Base-by-base conservation (phyloP, 2,888 invertebrate genomes). In the Caenorhabditis macrosperma region DNA sequence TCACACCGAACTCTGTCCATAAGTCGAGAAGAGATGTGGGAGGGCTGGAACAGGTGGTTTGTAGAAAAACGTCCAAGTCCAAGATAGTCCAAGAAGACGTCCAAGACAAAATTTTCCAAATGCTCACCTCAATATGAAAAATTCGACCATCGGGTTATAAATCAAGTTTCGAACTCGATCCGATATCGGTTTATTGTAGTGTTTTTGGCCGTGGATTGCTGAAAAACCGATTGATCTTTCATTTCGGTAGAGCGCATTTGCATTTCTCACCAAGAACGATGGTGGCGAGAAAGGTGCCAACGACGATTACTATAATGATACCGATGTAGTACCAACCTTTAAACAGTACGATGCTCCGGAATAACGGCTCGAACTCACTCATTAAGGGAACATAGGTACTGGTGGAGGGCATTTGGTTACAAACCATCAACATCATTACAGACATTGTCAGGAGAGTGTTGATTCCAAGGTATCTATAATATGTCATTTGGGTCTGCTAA, bases 291-390 rank as follows among this genome's bases (percentile, higher is more conserved):
- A 91, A 91, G 1, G 92, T 92, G 22, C 92, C 92, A 15, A 91
- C 88, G 0, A 92, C 92, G 6, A 92, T 92, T 20, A 92, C 91
- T 30, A 91, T 91, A 52, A 92, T 92, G 33, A 92, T 91, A 10
- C 91, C 91, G 24, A 92, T 91, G 78, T 92, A 92, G 83, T 92
- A 92, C 81, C 92, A 87, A 75, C 92, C 92, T 92, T 87, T 28
- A 88, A 59, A 50, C 15, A 5, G n/a, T 17, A 30, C 17, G 26
- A 15, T 9, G 9, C 10, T 38, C 38, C 38, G 15, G 15, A 38
- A 38, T 38, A 5, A 5, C 38, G 38, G n/a, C n/a, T n/a, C 12
- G 3, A 44, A 77, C 90, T 87, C 82, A 91, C 92, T 91, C 85
- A 92, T 91, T 12, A 92, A 86, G 7, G 92, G 92, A 24, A 92